Percentiles rank a stretch among this genome's conserved stretches.
These are phyloP conservation scores for Callitettix versicolor DNA, from an alignment of 1,140 invertebrate species.

Conservation along the genomic window DNA sequence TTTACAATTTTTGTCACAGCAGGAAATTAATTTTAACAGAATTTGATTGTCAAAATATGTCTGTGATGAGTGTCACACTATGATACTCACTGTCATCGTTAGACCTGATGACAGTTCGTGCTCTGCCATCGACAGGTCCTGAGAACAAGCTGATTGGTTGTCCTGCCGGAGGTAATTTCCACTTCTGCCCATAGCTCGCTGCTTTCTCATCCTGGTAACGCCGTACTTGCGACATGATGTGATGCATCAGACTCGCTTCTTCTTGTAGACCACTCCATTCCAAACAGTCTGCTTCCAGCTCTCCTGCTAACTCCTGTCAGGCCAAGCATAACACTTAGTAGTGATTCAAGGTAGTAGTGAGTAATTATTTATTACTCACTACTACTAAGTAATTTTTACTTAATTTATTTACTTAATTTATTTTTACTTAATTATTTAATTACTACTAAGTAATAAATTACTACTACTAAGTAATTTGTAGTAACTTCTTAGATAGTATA, in stretches of 20 bases:
- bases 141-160: constrained; percentile 54
- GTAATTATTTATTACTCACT: too few relatives aligned
- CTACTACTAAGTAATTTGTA: too few relatives aligned
- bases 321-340: too few relatives aligned
- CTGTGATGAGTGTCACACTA: too few relatives aligned
- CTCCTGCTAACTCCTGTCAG: constrained; percentile 54
- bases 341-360: too few relatives aligned
- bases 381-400: too few relatives aligned
- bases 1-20: too few relatives aligned
- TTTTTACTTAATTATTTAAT: neutral
- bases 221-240: constrained; percentile 48
- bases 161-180: constrained; percentile 55
- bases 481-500: too few relatives aligned
- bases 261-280: constrained; percentile 43
- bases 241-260: constrained; percentile 53
- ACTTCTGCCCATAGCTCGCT: constrained; percentile 47
- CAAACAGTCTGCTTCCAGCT: constrained; percentile 50
- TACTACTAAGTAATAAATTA: too few relatives aligned
- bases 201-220: constrained; percentile 45
- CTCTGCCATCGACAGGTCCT: constrained; percentile 37
- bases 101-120: constrained; percentile 45
- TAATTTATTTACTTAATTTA: neutral
- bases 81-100: constrained; percentile 58
- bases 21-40: too few relatives aligned
- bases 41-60: too few relatives aligned